A percentile compares a stretch with the other conserved stretches of the same genome.
Evolutionary conservation across 2,888 invertebrate genomes (phyloP).

Genomic region (Drosophila subquinaria): DNA sequence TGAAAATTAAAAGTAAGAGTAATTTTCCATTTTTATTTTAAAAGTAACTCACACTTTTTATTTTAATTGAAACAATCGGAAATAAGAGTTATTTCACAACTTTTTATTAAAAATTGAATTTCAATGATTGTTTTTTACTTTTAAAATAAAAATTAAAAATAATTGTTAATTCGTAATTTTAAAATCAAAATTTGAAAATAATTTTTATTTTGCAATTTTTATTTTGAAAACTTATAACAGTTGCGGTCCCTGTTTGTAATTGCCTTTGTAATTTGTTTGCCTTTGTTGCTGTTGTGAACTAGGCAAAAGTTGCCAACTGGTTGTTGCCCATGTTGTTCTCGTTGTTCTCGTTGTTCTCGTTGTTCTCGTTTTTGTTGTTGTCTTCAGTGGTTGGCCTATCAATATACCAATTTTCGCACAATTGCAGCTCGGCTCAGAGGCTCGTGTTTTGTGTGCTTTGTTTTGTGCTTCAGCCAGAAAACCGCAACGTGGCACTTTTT

Average conservation of each 20-base stretch:
- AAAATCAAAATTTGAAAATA: no score
- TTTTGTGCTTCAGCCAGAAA: constrained; percentile 44
- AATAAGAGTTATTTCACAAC: no score
- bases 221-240: no score
- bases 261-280: constrained; percentile 37
- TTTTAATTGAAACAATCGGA: no score
- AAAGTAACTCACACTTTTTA: no score
- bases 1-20: no score
- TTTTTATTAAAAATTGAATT: no score
- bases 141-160: no score
- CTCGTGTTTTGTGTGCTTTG: constrained; percentile 5
- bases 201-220: no score
- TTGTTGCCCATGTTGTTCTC: constrained; percentile 16
- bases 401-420: constrained; percentile 74
- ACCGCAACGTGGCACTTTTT: constrained; percentile 76
- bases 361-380: constrained; percentile 27
- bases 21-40: no score
- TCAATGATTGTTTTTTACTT: no score
- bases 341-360: not conserved
- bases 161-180: no score
- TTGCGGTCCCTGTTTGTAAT: not conserved
- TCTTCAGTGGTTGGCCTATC: constrained; percentile 53
- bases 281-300: constrained; percentile 24
- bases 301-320: constrained; percentile 13
- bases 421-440: constrained; percentile 42